A percentile compares a stretch with the other conserved stretches of the same genome.
phyloP scores from a whole-genome alignment of 2,888 invertebrate species.

The Malthinus flaveolus region DNA sequence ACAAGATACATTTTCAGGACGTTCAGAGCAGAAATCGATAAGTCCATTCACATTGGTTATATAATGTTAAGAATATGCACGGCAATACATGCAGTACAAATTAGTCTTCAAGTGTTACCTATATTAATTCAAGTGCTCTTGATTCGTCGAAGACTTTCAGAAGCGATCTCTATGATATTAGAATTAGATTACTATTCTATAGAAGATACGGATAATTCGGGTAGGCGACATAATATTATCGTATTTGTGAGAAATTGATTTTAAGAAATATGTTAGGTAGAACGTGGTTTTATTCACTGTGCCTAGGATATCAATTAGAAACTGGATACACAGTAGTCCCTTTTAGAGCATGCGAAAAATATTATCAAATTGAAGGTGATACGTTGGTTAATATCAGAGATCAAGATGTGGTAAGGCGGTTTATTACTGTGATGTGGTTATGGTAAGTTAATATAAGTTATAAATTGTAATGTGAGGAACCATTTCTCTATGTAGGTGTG shows the following conservation, averaged over 20 bases:
- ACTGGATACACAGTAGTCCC: constrained; percentile 61
- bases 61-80: constrained; percentile 48
- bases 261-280: constrained; percentile 47
- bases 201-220: constrained; percentile 44
- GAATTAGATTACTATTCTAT: constrained; percentile 48
- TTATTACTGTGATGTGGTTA: constrained; percentile 63
- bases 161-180: constrained; percentile 52
- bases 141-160: constrained; percentile 48
- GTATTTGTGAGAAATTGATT: background rate
- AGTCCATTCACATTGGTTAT: constrained; percentile 52
- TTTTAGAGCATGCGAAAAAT: constrained; percentile 57
- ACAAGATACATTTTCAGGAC: constrained; percentile 27
- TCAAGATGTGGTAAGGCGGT: constrained; percentile 59
- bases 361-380: constrained; percentile 60
- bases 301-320: constrained; percentile 62
- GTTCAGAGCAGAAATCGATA: constrained; percentile 47
- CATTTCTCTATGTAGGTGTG: constrained; percentile 53
- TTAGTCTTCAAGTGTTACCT: constrained; percentile 50
- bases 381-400: constrained; percentile 54
- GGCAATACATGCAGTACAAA: constrained; percentile 44
- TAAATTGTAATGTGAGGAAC: background rate
- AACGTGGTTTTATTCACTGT: constrained; percentile 64
- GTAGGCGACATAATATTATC: constrained; percentile 18
- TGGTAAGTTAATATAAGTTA: constrained; percentile 51
- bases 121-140: constrained; percentile 50